These are phyloP conservation scores for Toxostoma redivivum DNA, from an alignment of 2,113 vertebrate genomes.

Conservation along the genomic window DNA sequence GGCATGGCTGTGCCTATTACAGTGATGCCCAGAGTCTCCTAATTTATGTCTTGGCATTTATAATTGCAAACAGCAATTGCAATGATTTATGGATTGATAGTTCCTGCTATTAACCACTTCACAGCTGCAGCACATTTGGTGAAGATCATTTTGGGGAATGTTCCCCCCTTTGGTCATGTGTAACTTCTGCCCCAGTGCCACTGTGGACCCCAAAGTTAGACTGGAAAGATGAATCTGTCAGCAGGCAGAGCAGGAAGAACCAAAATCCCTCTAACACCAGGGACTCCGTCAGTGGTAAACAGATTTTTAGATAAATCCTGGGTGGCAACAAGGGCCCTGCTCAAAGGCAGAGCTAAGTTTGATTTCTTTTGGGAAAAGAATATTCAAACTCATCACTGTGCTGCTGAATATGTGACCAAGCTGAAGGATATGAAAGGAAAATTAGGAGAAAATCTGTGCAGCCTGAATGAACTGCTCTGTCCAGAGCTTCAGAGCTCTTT, in stretches of 20 bases:
- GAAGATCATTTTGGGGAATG: neutral
- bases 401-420: neutral
- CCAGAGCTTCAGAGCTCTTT: neutral
- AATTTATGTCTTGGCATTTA: neutral
- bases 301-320: neutral
- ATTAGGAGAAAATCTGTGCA: neutral
- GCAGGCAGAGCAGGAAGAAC: neutral
- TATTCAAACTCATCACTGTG: neutral
- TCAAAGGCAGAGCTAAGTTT: neutral
- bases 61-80: neutral
- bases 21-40: neutral
- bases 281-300: fast-evolving
- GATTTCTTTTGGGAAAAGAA: neutral
- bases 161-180: fast-evolving
- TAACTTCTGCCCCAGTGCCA: neutral
- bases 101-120: neutral
- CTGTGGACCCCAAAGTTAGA: neutral
- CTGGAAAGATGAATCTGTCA: neutral
- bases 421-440: neutral
- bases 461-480: neutral
- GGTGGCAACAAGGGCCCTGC: neutral
- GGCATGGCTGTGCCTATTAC: neutral
- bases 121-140: neutral
- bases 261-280: neutral
- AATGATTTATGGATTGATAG: neutral